These are phyloP conservation scores for Papilio xuthus DNA, from an alignment of 1,140 invertebrate species.

Conservation along the genomic window DNA sequence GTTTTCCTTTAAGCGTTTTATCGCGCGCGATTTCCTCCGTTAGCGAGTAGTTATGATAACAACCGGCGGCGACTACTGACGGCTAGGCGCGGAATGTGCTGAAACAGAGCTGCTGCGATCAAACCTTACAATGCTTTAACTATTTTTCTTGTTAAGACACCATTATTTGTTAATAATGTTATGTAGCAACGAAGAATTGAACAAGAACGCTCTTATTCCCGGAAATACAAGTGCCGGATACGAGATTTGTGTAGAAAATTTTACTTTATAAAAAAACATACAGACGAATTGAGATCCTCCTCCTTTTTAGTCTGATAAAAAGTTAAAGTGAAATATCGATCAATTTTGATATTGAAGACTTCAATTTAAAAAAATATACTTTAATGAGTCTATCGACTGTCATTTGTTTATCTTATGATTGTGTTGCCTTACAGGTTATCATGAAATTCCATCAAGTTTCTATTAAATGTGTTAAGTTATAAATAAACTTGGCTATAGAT, in stretches of 20 bases:
- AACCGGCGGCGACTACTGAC: slow-evolving; percentile 34
- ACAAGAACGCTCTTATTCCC: too few species aligned
- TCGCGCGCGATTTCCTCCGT: slow-evolving; percentile 33
- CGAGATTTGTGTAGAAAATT: too few species aligned
- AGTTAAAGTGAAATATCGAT: not conserved
- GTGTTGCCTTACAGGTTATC: slow-evolving; percentile 3
- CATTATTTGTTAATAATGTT: too few species aligned
- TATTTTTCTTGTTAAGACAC: too few species aligned
- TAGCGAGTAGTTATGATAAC: slow-evolving; percentile 36
- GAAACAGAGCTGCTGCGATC: not conserved
- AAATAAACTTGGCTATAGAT: slow-evolving; percentile 24
- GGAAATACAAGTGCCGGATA: too few species aligned
- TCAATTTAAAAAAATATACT: slow-evolving; percentile 3
- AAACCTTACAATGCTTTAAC: too few species aligned
- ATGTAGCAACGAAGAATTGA: too few species aligned
- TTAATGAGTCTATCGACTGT: not conserved
- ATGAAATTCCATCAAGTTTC: slow-evolving; percentile 14
- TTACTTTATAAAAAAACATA: too few species aligned
- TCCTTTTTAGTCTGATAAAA: not conserved
- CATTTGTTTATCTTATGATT: not conserved
- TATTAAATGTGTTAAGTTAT: slow-evolving; percentile 11
- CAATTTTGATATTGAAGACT: not conserved
- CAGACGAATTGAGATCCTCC: too few species aligned
- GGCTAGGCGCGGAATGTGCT: not conserved
- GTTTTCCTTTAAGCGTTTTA: slow-evolving; percentile 37